Evolutionary conservation across 2,888 invertebrate species (phyloP).

Genomic region (Ypsolopha sequella): DNA sequence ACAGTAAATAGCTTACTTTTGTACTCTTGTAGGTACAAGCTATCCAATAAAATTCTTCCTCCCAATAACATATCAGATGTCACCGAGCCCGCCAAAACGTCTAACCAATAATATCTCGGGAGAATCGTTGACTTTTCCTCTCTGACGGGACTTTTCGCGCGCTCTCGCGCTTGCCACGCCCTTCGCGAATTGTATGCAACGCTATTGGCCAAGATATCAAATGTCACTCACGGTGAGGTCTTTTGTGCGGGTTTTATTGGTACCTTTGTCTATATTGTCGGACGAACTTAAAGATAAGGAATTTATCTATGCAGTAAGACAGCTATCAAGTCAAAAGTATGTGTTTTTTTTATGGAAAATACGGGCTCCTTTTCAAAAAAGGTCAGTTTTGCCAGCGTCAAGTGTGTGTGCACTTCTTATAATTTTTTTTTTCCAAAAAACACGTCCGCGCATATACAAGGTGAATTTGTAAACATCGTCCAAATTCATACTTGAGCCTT

Average conservation of each 20-base stretch:
- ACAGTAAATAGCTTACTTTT: not conserved
- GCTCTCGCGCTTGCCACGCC: conserved; percentile 39
- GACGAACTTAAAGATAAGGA: too few species aligned
- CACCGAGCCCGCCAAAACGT: conserved; percentile 18
- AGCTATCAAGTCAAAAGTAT: too few species aligned
- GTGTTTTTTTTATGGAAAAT: too few species aligned
- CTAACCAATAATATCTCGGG: conserved; percentile 29
- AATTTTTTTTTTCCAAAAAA: too few species aligned
- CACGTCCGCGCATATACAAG: too few species aligned
- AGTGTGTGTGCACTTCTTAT: too few species aligned
- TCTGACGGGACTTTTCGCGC: conserved; percentile 48
- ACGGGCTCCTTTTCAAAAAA: too few species aligned
- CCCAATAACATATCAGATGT: conserved; percentile 17
- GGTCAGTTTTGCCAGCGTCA: too few species aligned
- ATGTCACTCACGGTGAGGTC: conserved; percentile 25
- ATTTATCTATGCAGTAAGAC: too few species aligned
- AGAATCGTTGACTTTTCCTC: conserved; percentile 60
- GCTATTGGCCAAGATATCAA: conserved; percentile 52
- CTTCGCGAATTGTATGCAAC: conserved; percentile 23
- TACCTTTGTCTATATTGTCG: too few species aligned
- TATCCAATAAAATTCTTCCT: conserved; percentile 9
- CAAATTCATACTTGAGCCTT: too few species aligned
- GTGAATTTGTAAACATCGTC: too few species aligned
- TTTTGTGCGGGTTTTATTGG: not conserved
- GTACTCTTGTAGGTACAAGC: not conserved